A percentile compares a stretch with the other conserved stretches of the same genome.
Conservation (phyloP, 2,113 vertebrate genomes). For the Forbesichthys agassizii region DNA sequence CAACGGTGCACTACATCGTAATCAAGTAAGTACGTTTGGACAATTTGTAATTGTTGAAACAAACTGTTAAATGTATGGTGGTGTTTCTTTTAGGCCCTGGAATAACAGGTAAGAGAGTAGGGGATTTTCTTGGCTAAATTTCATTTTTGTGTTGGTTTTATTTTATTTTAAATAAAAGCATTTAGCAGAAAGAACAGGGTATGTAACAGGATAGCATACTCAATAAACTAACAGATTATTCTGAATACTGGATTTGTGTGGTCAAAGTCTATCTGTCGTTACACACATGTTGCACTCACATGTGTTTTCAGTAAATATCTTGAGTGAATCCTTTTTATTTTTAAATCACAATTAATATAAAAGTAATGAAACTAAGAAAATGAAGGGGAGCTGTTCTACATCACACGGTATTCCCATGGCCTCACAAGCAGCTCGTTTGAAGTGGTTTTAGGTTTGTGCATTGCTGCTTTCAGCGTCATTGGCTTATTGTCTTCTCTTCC, state of each 20-base stretch:
- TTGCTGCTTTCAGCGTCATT: constrained; percentile 40
- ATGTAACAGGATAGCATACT: too few relatives aligned
- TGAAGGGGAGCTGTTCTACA: background rate
- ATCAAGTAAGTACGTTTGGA: background rate
- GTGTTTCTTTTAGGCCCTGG: background rate
- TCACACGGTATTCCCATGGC: constrained; percentile 26
- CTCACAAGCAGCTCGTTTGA: constrained; percentile 49
- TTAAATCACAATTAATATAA: background rate
- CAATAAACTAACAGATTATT: too few relatives aligned
- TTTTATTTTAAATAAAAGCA: too few relatives aligned
- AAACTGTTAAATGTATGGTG: background rate
- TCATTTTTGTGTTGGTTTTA: too few relatives aligned
- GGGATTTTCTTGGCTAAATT: background rate
- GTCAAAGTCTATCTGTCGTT: too few relatives aligned
- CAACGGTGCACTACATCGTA: background rate
- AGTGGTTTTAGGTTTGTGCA: constrained; percentile 61
- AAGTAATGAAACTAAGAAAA: too few relatives aligned
- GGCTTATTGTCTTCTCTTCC: constrained; percentile 43
- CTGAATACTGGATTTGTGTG: too few relatives aligned
- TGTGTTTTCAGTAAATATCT: too few relatives aligned
- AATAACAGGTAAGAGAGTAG: background rate
- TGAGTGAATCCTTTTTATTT: too few relatives aligned
- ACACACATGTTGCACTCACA: too few relatives aligned
- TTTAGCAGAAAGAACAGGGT: too few relatives aligned
- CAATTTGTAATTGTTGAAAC: background rate